A percentile compares a stretch with the other conserved stretches of the same genome.
Evolutionary conservation across 2,888 invertebrate species (phyloP).

Genomic region (Spodoptera littoralis): DNA sequence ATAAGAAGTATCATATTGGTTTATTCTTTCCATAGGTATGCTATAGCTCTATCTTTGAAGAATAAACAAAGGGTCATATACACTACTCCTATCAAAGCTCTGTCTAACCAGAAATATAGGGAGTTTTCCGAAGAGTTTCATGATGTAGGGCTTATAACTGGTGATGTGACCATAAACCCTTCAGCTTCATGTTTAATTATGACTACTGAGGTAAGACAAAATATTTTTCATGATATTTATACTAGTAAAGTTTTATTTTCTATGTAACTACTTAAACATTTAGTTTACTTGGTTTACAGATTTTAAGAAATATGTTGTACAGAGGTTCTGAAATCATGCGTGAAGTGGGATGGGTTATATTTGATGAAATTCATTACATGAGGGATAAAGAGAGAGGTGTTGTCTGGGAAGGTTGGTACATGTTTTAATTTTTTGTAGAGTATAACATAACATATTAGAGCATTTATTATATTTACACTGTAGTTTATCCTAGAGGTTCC

Average conservation of each 20-base stretch:
- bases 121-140: constrained; percentile 99
- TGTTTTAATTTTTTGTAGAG: no score
- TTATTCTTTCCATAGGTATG: constrained; percentile 90
- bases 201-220: constrained; percentile 97
- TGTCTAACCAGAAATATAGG: constrained; percentile 99
- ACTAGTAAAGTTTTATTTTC: no score
- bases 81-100: constrained; percentile 99
- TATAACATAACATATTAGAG: no score
- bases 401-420: constrained; percentile 95
- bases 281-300: constrained; percentile 86
- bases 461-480: no score
- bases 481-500: no score
- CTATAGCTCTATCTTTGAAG: constrained; percentile 97
- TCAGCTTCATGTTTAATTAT: constrained; percentile 99
- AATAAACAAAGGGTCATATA: constrained; percentile 99
- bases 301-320: constrained; percentile 99
- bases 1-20: not conserved
- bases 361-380: constrained; percentile 99
- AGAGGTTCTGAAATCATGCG: constrained; percentile 99
- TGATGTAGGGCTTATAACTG: constrained; percentile 99
- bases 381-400: constrained; percentile 99
- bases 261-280: no score
- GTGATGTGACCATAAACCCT: constrained; percentile 99
- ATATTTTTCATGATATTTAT: no score
- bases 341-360: constrained; percentile 99